Percentiles rank a stretch among this genome's conserved stretches.
These are phyloP conservation scores for Pipistrellus kuhlii DNA, from an alignment of 2,797 vertebrate genomes.

Conservation along the genomic window DNA sequence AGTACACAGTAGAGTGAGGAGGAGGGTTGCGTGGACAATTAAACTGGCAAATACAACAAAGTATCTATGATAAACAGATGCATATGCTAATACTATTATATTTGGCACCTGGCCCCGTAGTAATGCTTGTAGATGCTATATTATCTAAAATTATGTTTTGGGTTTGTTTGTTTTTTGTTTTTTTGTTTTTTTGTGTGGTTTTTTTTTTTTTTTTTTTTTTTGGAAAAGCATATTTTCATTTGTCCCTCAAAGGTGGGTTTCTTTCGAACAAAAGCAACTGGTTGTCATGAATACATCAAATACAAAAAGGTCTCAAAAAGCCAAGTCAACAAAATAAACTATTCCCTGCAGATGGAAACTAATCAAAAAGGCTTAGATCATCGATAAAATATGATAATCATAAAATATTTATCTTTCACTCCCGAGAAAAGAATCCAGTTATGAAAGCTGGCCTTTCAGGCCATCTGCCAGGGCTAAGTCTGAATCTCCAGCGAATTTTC, in stretches of 20 bases:
- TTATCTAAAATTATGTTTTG: not conserved
- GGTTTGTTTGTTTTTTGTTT: too few relatives aligned
- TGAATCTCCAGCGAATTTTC: slow-evolving; percentile 59
- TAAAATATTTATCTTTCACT: slow-evolving; percentile 75
- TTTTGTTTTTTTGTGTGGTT: not conserved
- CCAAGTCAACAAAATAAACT: slow-evolving; percentile 70
- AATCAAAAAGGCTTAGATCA: slow-evolving; percentile 77
- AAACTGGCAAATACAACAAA: slow-evolving; percentile 21
- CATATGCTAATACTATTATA: not conserved
- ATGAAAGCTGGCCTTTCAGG: slow-evolving; percentile 62
- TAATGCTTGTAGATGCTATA: not conserved
- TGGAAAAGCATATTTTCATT: not conserved
- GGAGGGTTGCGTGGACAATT: not conserved
- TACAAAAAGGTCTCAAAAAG: slow-evolving; percentile 69
- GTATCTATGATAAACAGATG: not conserved
- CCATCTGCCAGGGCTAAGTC: slow-evolving; percentile 65
- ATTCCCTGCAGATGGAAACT: slow-evolving; percentile 57
- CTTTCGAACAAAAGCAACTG: slow-evolving; percentile 61
- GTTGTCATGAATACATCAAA: slow-evolving; percentile 50
- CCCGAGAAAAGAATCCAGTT: slow-evolving; percentile 67
- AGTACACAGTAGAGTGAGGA: not conserved
- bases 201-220: too few relatives aligned
- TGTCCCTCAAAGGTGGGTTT: slow-evolving; percentile 4
- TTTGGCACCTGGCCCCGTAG: not conserved
- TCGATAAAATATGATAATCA: slow-evolving; percentile 74